Conservation (phyloP, 2,113 vertebrate genomes). For the Zootoca vivipara region DNA sequence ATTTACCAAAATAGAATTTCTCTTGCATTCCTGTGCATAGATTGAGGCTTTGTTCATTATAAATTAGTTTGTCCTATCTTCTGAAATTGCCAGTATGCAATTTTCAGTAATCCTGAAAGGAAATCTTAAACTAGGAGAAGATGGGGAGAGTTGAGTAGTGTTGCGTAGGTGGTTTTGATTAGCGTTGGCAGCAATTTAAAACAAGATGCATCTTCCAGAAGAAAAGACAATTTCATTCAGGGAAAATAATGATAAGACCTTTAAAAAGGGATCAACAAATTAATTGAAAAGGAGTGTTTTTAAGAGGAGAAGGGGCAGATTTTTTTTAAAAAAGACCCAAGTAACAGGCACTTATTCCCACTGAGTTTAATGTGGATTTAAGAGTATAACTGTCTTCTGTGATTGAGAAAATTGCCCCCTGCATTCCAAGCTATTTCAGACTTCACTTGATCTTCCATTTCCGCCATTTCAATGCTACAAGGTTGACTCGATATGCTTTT, state of each 20-base stretch:
- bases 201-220: slow-evolving; percentile 61
- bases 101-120: slow-evolving; percentile 50
- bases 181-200: slow-evolving; percentile 64
- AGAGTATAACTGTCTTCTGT: slow-evolving; percentile 29
- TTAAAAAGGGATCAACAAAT: slow-evolving; percentile 56
- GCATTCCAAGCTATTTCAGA: slow-evolving; percentile 49
- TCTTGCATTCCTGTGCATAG: background rate
- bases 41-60: slow-evolving; percentile 7
- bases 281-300: slow-evolving; percentile 50
- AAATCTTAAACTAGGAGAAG: slow-evolving; percentile 40
- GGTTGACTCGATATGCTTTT: background rate
- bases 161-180: slow-evolving; percentile 65
- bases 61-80: slow-evolving; percentile 43
- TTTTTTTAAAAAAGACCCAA: background rate
- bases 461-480: slow-evolving; percentile 1
- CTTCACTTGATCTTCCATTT: slow-evolving; percentile 32
- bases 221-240: slow-evolving; percentile 64
- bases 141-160: slow-evolving; percentile 20
- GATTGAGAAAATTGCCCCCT: slow-evolving; percentile 47
- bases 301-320: background rate
- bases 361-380: slow-evolving; percentile 28
- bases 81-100: slow-evolving; percentile 37
- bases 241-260: slow-evolving; percentile 59
- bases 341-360: slow-evolving; percentile 23
- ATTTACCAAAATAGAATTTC: background rate